Evolutionary conservation across 2,888 invertebrate species (phyloP).

Genomic region (Eupithecia pulchellata): DNA sequence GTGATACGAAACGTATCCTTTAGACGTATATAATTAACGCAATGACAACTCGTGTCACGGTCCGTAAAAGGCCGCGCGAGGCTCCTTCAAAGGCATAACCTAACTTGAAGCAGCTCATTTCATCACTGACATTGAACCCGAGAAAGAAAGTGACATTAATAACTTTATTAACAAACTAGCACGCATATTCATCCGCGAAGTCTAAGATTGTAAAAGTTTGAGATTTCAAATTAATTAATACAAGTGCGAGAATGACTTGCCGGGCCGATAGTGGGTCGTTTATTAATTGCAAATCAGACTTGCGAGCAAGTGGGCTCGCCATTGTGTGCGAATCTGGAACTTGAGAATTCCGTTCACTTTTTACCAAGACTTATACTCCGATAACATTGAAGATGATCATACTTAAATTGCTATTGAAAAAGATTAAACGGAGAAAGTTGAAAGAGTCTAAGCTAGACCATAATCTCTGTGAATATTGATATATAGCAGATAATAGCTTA

Average conservation of each 20-base stretch:
- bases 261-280: constrained; percentile 75
- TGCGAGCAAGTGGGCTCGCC: constrained; percentile 73
- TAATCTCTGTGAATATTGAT: constrained; percentile 44
- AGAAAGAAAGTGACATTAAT: constrained; percentile 67
- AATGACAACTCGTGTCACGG: constrained; percentile 55
- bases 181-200: constrained; percentile 62
- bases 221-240: constrained; percentile 75
- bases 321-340: constrained; percentile 77
- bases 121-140: constrained; percentile 60
- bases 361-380: constrained; percentile 51
- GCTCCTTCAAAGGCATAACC: constrained; percentile 45
- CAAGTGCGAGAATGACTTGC: constrained; percentile 69
- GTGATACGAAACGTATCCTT: constrained; percentile 50
- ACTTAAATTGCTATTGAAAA: constrained; percentile 39
- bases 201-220: constrained; percentile 60
- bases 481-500: too few species aligned
- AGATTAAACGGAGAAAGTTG: constrained; percentile 46
- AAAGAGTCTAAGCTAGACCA: constrained; percentile 34
- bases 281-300: constrained; percentile 79
- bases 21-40: constrained; percentile 54
- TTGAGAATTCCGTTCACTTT: constrained; percentile 80
- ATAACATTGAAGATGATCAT: constrained; percentile 43
- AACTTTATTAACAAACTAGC: constrained; percentile 62
- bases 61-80: constrained; percentile 57
- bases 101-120: constrained; percentile 46